Base-by-base conservation (phyloP, 2,888 invertebrate species). In the Morpho achilles region DNA sequence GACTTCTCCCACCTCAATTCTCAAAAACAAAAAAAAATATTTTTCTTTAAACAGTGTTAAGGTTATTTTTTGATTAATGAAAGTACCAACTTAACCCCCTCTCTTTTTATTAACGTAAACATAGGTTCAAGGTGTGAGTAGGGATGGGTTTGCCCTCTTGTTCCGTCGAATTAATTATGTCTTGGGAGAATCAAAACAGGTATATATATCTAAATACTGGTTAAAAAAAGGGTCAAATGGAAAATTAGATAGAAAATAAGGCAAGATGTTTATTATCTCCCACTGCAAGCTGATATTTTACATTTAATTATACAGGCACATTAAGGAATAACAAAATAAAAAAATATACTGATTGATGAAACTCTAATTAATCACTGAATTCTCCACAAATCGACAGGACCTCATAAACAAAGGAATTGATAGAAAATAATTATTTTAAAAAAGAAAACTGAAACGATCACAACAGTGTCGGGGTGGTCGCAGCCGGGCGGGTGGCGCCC, bases 341-440 rank as follows among this genome's bases (percentile, higher is more conserved):
- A n/a, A 88, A 89, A 87, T 83, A 84, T 84, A 83, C 79, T 80
- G 82, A 86, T 88, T 86, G 80, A 82, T 83, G 87, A 86, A 85
- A 82, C 71, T 87, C 85, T 87, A 87, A 87, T 88, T 84, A 85
- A 89, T 84, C 87, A 89, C 87, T 84, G 86, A 83, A 86, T 83
- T 77, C 80, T 87, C 86, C 86, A 88, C 86, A 84, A 82, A 78
- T 80, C 74, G 79, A 84, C 88, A 87, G 89, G 88, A 89, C 83
- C 81, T 85, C 79, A 85, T 87, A 88, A 90, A 90, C 90, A 90
- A 90, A 90, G 88, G 89, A 89, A 85, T 82, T 81, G 81, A 80
- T 79, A 76, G 80, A 82, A 80, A 80, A 76, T 60, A 32, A 32
- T 32, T 32, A 32, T 2, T 3, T 5, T 32, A 5, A 5, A 32